Conservation (phyloP, 53 echinoderm and acorn worm species). For the Paracentrotus lividus region DNA sequence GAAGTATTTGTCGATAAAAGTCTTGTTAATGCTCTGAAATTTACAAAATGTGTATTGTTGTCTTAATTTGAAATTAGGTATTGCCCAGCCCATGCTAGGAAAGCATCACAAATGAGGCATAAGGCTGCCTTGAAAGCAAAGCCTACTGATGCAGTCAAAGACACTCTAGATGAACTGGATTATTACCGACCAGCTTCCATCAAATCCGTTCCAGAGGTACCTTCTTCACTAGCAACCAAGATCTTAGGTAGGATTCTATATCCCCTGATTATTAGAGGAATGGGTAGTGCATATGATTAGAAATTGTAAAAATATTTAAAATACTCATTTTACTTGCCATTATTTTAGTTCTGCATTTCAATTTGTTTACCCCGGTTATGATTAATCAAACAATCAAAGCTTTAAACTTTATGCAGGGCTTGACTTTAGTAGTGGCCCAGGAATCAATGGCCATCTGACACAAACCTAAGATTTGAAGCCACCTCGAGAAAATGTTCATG, state of each 20-base stretch:
- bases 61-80: conserved; percentile 65
- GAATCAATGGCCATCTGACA: no score
- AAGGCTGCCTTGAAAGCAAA: conserved; percentile 90
- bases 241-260: conserved; percentile 78
- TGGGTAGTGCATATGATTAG: no score
- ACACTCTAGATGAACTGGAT: conserved; percentile 83
- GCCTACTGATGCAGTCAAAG: conserved; percentile 83
- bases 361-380: no score
- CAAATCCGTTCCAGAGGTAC: conserved; percentile 75
- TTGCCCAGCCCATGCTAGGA: conserved; percentile 81
- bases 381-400: no score
- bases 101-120: conserved; percentile 84
- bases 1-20: no score
- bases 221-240: conserved; percentile 81
- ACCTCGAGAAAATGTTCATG: no score
- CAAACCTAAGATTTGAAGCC: no score
- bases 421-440: no score
- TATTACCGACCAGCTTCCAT: conserved; percentile 79
- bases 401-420: no score
- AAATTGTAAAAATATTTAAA: no score
- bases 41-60: not conserved
- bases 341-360: no score
- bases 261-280: not conserved
- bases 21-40: not conserved
- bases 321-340: no score